Evolutionary conservation across 1,140 invertebrate species (phyloP).

Genomic region (Meloidogyne chitwoodi): DNA sequence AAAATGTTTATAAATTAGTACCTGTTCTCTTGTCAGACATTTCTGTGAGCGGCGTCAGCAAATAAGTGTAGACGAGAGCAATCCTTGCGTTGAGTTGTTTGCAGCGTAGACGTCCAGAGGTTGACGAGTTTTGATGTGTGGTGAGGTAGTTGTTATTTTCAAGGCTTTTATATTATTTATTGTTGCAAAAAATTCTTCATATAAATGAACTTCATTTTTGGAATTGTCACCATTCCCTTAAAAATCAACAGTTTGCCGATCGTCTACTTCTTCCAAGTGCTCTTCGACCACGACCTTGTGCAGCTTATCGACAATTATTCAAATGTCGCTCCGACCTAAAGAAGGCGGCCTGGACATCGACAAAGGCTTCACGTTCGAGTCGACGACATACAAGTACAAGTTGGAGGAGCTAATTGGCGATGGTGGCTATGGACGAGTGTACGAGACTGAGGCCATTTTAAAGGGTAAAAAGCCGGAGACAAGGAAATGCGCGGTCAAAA

Average conservation of each 20-base stretch:
- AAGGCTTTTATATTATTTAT: too few relatives aligned
- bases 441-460: neutral
- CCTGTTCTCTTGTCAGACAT: too few relatives aligned
- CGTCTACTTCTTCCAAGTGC: neutral
- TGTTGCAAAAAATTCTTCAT: too few relatives aligned
- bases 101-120: too few relatives aligned
- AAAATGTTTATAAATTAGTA: too few relatives aligned
- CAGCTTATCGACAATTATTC: neutral
- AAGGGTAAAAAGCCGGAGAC: neutral
- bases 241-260: neutral
- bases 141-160: too few relatives aligned
- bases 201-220: too few relatives aligned
- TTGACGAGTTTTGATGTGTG: too few relatives aligned
- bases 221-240: neutral
- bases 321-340: neutral
- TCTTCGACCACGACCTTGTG: neutral
- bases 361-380: neutral
- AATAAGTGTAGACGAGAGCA: too few relatives aligned
- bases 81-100: too few relatives aligned
- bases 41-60: too few relatives aligned
- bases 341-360: neutral
- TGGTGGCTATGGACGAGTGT: neutral
- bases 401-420: neutral
- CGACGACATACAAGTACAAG: neutral
- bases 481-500: neutral